Conservation (phyloP, 2,888 invertebrate genomes). For the Tetramorium bicarinatum region DNA sequence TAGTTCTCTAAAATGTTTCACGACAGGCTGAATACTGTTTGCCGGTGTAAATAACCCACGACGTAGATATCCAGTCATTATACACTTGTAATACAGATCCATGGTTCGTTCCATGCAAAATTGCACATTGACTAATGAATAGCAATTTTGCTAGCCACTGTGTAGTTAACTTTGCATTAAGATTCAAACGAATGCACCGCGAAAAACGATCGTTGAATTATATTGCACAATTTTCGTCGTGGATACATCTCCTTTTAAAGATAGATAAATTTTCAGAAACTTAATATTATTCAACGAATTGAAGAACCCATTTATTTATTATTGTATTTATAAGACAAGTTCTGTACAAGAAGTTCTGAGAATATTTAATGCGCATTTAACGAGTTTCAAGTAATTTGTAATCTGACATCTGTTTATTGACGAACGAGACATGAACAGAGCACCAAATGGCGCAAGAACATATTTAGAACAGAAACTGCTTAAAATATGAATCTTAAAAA, state of each 20-base stretch:
- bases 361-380: slow-evolving; percentile 22
- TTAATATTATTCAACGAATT: slow-evolving; percentile 2
- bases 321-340: slow-evolving; percentile 8
- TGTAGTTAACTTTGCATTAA: slow-evolving; percentile 28
- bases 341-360: slow-evolving; percentile 1
- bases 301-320: slow-evolving; percentile 6
- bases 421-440: not conserved
- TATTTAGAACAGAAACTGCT: slow-evolving; percentile 9
- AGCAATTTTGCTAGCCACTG: slow-evolving; percentile 53
- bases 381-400: slow-evolving; percentile 22
- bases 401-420: slow-evolving; percentile 14
- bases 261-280: not conserved
- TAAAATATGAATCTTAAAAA: slow-evolving; percentile 4
- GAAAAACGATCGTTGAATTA: slow-evolving; percentile 39
- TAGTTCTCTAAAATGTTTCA: slow-evolving; percentile 60
- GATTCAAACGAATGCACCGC: slow-evolving; percentile 39
- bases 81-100: slow-evolving; percentile 41
- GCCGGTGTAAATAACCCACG: slow-evolving; percentile 44
- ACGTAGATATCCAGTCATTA: slow-evolving; percentile 32
- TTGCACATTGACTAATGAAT: slow-evolving; percentile 61
- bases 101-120: slow-evolving; percentile 31
- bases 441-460: not conserved
- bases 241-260: slow-evolving; percentile 9
- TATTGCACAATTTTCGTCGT: not conserved
- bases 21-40: slow-evolving; percentile 67